Evolutionary conservation across 2,113 vertebrate genomes (phyloP).

Genomic region (Martes martes): DNA sequence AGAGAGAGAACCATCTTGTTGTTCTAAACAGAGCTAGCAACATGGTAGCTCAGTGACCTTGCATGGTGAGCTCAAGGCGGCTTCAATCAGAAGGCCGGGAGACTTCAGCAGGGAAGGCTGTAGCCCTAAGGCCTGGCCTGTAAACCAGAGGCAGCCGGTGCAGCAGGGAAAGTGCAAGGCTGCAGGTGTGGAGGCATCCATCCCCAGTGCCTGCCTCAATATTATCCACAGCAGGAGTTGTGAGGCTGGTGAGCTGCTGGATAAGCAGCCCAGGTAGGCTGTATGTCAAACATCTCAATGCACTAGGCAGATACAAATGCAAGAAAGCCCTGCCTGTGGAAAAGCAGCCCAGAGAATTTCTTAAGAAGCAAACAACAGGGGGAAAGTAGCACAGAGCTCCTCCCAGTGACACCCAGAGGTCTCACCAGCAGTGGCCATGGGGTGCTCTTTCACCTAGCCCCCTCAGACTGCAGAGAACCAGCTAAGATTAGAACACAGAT

Average conservation of each 20-base stretch:
- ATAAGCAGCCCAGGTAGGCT: not conserved
- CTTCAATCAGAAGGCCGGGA: not conserved
- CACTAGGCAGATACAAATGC: not conserved
- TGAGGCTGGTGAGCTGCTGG: not conserved
- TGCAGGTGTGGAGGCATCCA: not conserved
- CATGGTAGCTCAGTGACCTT: constrained; percentile 21
- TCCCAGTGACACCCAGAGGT: not conserved
- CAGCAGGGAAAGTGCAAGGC: not conserved
- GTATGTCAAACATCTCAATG: not conserved
- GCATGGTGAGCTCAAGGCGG: not conserved
- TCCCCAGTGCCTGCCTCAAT: not conserved
- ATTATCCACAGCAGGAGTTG: not conserved
- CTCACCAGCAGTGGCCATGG: not conserved
- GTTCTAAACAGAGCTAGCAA: constrained; percentile 22
- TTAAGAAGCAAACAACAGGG: not conserved
- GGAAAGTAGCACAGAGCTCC: not conserved
- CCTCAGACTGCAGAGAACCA: not conserved
- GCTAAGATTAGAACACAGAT: constrained; percentile 54
- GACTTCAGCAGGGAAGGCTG: not conserved
- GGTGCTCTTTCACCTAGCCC: not conserved
- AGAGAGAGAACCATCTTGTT: constrained; percentile 35
- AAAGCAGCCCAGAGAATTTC: not conserved
- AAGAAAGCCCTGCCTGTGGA: not conserved
- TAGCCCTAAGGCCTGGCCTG: not conserved
- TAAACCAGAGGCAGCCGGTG: not conserved